phyloP scores from a whole-genome alignment of 1,140 invertebrate genomes.

The Venturia canescens region DNA sequence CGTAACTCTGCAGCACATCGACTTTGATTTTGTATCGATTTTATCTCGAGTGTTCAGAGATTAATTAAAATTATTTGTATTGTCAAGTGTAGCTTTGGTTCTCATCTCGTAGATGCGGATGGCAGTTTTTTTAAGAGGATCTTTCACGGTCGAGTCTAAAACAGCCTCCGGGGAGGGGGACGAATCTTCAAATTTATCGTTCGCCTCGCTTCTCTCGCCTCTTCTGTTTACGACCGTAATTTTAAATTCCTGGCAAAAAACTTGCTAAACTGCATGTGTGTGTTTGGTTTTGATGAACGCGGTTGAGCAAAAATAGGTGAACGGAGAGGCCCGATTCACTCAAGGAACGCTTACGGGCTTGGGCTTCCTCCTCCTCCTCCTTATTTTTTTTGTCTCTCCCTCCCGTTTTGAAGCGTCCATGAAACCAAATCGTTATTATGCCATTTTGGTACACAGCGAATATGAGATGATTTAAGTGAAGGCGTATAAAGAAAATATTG shows the following conservation, averaged over 20 bases:
- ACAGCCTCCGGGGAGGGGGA: constrained; percentile 59
- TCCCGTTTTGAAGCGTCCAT: not conserved
- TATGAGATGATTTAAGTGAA: constrained; percentile 34
- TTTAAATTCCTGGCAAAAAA: constrained; percentile 63
- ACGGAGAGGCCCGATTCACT: not conserved
- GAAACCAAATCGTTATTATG: constrained; percentile 43
- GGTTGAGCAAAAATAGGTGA: constrained; percentile 27
- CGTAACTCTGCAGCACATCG: not conserved
- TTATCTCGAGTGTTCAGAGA: not conserved
- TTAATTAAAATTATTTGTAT: not conserved
- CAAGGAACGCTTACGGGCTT: not conserved
- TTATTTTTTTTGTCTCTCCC: not conserved
- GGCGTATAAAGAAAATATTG: not conserved
- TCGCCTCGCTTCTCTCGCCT: constrained; percentile 42
- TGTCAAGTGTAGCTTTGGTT: not conserved
- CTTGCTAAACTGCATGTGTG: constrained; percentile 40
- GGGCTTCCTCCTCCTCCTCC: not conserved
- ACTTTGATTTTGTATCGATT: not conserved
- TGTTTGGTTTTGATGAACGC: constrained; percentile 20
- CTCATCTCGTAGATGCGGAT: not conserved
- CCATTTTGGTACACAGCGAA: constrained; percentile 34
- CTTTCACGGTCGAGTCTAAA: constrained; percentile 41
- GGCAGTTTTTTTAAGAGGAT: not conserved
- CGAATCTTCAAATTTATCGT: constrained; percentile 68
- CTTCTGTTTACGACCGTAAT: constrained; percentile 71